Base-by-base conservation (phyloP, 2,888 invertebrate genomes). In the Aspidiotus destructor region DNA sequence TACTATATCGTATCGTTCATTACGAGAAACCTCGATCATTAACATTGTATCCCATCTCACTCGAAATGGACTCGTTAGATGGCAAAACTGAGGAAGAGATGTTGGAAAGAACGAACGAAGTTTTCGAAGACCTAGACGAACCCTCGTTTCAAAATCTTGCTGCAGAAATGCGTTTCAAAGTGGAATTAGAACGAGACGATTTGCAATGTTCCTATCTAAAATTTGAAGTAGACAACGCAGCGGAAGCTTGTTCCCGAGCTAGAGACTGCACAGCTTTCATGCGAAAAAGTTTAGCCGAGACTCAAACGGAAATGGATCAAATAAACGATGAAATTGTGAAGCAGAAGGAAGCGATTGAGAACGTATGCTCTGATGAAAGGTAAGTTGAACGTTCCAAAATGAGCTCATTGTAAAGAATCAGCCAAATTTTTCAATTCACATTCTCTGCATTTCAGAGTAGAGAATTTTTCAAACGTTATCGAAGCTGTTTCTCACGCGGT, bases 341-440 rank as follows among this genome's bases (percentile, higher is more conserved):
- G 41, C 54, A 63, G 54, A 63, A 41, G 63, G 54, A 52, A 41
- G 28, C n/a, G 3, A 28, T 48, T 13, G 41, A 48, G 41, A 52
- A 53, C 15, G 54, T 16, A 52, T 54, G 41, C 54, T 54, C 63
- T 41, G 54, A 54, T 53, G 63, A 63, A 52, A 54, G 52, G 63
- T 63, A 40, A 63, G 17, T 16, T 40, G 15, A n/a, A 16, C 58
- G 11, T 13, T 28, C 5, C 5, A 28, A 28, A 28, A 28, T 28
- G 28, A 28, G 2, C 5, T 28, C 5, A 28, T 28, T 28, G 28
- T 28, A 28, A 5, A 28, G 28, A 28, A 28, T 28, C 28, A 28
- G 2, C 28, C 5, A 5, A 28, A 28, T 28, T 1, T 28, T 28
- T 28, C 28, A 28, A 1, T 28, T 28, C 28, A 28, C 28, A 28